phyloP scores from a whole-genome alignment of 2,113 vertebrate species.

The Corynorhinus townsendii region DNA sequence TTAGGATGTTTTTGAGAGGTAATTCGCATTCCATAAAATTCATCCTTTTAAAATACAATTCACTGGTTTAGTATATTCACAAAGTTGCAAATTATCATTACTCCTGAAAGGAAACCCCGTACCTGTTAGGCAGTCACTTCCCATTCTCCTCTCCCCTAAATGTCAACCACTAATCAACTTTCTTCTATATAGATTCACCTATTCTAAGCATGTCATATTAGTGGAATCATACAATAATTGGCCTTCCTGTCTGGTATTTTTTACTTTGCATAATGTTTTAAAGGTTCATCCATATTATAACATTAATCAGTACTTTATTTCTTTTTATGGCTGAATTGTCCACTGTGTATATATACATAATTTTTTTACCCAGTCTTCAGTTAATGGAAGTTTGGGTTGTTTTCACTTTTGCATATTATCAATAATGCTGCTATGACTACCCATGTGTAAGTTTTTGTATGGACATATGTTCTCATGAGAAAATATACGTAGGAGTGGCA shows the following conservation, averaged over 20 bases:
- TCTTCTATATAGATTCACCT: not conserved
- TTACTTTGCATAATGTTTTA: not conserved
- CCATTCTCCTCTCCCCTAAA: not conserved
- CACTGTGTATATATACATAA: not conserved
- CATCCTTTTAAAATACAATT: not conserved
- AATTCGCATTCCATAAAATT: constrained; percentile 4
- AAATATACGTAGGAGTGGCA: not conserved
- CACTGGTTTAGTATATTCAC: not conserved
- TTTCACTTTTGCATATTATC: not conserved
- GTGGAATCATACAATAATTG: not conserved
- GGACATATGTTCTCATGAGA: not conserved
- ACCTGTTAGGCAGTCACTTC: not conserved
- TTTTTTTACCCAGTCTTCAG: not conserved
- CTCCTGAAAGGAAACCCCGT: not conserved
- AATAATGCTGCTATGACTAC: not conserved
- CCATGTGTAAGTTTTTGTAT: not conserved
- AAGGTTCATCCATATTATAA: not conserved
- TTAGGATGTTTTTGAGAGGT: not conserved
- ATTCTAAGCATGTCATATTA: not conserved
- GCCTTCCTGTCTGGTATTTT: not conserved
- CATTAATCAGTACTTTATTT: not conserved
- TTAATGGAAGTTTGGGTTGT: not conserved
- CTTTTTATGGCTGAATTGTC: not conserved
- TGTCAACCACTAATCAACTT: not conserved
- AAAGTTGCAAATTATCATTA: not conserved